phyloP scores from a whole-genome alignment of 2,797 vertebrate species.

The Bufotes viridis region DNA sequence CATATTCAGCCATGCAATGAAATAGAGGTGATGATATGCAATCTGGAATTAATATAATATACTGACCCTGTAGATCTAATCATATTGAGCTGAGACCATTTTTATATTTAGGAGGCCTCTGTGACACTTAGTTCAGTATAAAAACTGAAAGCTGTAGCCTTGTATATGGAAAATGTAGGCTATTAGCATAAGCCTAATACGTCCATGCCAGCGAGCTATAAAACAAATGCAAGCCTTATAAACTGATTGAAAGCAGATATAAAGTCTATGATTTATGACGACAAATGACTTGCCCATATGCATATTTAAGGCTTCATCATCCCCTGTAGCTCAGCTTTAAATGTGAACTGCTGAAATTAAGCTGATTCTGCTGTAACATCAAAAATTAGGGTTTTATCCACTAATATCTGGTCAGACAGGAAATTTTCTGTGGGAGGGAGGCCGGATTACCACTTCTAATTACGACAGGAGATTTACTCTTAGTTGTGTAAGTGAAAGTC shows the following conservation, averaged over 20 bases:
- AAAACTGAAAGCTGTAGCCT: not conserved
- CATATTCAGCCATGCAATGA: too few relatives aligned
- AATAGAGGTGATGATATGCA: not conserved
- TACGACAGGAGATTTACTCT: slow-evolving; percentile 70
- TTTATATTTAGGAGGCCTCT: not conserved
- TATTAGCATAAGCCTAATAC: slow-evolving; percentile 10
- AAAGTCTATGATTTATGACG: slow-evolving; percentile 65
- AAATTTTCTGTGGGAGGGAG: slow-evolving; percentile 74
- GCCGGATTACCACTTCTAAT: slow-evolving; percentile 71
- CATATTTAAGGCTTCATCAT: slow-evolving; percentile 72
- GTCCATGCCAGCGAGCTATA: not conserved
- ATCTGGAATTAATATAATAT: not conserved
- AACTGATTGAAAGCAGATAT: slow-evolving; percentile 73
- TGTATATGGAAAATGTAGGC: not conserved
- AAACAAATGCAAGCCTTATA: slow-evolving; percentile 66
- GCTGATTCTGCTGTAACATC: slow-evolving; percentile 72
- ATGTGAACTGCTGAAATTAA: slow-evolving; percentile 71
- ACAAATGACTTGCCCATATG: slow-evolving; percentile 72
- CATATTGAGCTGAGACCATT: not conserved
- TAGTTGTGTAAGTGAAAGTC: slow-evolving; percentile 71
- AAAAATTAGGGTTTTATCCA: slow-evolving; percentile 73
- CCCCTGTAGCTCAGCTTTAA: slow-evolving; percentile 65
- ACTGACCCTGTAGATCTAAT: not conserved
- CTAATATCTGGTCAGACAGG: slow-evolving; percentile 71
- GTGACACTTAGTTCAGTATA: not conserved